phyloP scores from a whole-genome alignment of 2,888 invertebrate genomes.

The Geophilus truncorum region DNA sequence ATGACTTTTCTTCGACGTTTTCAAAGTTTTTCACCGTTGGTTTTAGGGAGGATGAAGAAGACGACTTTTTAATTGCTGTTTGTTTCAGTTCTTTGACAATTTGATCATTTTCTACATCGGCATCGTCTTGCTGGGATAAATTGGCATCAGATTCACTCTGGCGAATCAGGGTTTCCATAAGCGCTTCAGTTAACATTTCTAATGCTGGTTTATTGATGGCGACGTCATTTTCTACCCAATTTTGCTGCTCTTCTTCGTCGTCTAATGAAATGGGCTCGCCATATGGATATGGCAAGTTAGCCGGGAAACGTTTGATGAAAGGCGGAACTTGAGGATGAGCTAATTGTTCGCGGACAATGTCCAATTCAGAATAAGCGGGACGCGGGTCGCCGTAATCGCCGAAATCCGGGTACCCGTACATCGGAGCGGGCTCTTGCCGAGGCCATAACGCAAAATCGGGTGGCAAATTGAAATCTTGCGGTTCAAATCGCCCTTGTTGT shows the following conservation, averaged over 20 bases:
- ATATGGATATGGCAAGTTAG: too few species aligned
- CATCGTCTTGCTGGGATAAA: background rate
- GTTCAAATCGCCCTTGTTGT: background rate
- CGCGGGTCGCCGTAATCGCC: constrained; percentile 30
- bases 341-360: constrained; percentile 29
- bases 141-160: background rate
- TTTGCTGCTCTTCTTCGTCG: background rate
- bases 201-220: background rate
- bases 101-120: background rate
- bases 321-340: constrained; percentile 22
- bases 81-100: constrained; percentile 29
- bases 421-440: background rate
- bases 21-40: background rate
- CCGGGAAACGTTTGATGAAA: constrained; percentile 26
- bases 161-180: background rate
- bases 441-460: background rate
- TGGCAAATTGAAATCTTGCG: background rate
- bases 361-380: constrained; percentile 30
- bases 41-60: background rate
- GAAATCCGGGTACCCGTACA: constrained; percentile 32
- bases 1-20: background rate
- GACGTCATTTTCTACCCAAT: background rate
- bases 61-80: constrained; percentile 10
- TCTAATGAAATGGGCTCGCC: background rate
- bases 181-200: constrained; percentile 25